phyloP scores from a whole-genome alignment of 2,113 vertebrate genomes.

The Brachirus orientalis region DNA sequence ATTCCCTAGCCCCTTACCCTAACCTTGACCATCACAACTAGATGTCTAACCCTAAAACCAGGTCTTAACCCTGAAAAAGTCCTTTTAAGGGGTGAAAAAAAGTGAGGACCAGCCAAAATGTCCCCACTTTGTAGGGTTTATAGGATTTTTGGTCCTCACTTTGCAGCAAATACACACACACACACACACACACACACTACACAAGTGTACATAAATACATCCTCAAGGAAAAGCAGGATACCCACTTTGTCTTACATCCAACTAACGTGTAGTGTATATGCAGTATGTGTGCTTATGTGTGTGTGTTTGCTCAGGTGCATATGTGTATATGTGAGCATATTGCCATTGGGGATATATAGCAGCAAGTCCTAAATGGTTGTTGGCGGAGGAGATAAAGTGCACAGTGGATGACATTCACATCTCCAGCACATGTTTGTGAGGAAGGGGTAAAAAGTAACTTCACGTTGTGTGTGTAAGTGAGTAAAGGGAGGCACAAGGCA shows the following conservation, averaged over 20 bases:
- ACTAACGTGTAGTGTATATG: conserved; percentile 9
- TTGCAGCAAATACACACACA: no score
- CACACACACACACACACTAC: not conserved
- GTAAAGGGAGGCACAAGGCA: not conserved
- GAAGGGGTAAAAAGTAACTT: conserved; percentile 7
- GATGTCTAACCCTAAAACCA: no score
- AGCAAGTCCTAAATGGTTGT: conserved; percentile 39
- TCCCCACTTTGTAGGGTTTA: no score
- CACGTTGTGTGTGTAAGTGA: not conserved
- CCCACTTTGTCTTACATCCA: conserved; percentile 35
- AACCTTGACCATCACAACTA: no score
- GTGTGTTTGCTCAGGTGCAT: not conserved
- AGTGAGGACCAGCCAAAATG: no score
- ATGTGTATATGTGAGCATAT: not conserved
- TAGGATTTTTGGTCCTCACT: no score
- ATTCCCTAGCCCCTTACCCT: no score
- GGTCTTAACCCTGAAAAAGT: no score
- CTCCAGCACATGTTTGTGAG: not conserved
- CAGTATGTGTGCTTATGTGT: no score
- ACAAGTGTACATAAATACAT: conserved; percentile 22
- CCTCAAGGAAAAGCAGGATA: conserved; percentile 10
- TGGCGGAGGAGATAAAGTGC: conserved; percentile 36
- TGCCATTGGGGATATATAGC: conserved; percentile 20
- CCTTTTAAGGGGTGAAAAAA: no score
- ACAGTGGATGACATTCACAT: conserved; percentile 46